These are phyloP conservation scores for Nemoura dubitans DNA, from an alignment of 2,888 invertebrate genomes.

Conservation along the genomic window DNA sequence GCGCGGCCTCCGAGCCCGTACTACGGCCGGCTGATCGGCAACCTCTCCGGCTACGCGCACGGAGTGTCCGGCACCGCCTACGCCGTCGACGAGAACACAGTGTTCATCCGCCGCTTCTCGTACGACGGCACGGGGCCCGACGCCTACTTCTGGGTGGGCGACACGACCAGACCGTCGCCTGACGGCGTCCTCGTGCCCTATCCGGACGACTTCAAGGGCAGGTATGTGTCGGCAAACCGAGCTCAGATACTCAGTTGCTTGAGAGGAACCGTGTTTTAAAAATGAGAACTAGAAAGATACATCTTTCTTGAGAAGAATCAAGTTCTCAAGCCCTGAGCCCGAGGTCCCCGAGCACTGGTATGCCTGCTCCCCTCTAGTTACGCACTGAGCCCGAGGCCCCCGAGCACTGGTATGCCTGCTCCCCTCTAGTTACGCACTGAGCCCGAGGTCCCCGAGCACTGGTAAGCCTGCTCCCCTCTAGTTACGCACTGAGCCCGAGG, in stretches of 20 bases:
- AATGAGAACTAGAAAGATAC: too few species aligned
- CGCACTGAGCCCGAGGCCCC: too few species aligned
- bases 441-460: too few species aligned
- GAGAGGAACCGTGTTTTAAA: not conserved
- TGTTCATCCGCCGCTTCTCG: slow-evolving; percentile 86
- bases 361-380: too few species aligned
- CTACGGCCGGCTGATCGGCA: slow-evolving; percentile 81
- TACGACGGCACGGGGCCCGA: slow-evolving; percentile 90
- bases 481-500: too few species aligned
- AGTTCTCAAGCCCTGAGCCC: too few species aligned
- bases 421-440: too few species aligned
- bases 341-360: too few species aligned
- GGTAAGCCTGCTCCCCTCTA: too few species aligned
- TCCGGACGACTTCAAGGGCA: slow-evolving; percentile 82
- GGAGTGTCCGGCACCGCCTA: slow-evolving; percentile 84
- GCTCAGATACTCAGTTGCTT: too few species aligned
- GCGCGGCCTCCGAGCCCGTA: slow-evolving; percentile 64
- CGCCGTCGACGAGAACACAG: slow-evolving; percentile 87
- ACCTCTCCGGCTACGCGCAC: slow-evolving; percentile 77
- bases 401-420: too few species aligned
- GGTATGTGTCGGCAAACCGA: slow-evolving; percentile 66
- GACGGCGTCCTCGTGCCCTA: slow-evolving; percentile 87
- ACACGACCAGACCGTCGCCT: slow-evolving; percentile 79
- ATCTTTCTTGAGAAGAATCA: too few species aligned
- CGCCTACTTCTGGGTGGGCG: slow-evolving; percentile 92